Conservation (phyloP, 2,797 vertebrate genomes). For the Cottoperca gobio region DNA sequence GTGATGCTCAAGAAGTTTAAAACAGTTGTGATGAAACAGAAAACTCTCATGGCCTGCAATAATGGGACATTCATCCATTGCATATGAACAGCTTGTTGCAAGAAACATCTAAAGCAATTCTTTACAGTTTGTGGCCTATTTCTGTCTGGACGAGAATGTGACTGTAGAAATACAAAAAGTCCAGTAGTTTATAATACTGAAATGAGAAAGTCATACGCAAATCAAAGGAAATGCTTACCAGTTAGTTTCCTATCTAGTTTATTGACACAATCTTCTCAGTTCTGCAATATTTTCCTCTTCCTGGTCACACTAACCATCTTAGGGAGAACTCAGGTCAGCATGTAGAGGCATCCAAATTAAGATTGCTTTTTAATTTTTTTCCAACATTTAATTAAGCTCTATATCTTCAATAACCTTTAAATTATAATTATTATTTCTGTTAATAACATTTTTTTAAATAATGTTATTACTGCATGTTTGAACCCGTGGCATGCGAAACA, state of each 20-base stretch:
- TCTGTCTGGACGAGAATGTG: neutral
- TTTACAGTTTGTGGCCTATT: too few relatives aligned
- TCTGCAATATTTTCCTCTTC: neutral
- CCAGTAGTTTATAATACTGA: neutral
- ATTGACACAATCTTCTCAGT: neutral
- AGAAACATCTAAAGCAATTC: neutral
- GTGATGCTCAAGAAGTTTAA: neutral
- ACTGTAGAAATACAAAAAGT: neutral
- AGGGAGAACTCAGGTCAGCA: neutral
- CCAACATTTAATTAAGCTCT: neutral
- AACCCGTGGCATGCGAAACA: neutral
- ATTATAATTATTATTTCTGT: neutral
- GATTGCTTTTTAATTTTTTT: neutral
- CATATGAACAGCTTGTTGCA: neutral
- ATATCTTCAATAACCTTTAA: neutral
- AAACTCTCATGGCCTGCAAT: neutral
- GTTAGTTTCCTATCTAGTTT: neutral
- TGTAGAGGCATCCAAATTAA: neutral
- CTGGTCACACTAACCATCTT: neutral
- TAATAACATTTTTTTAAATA: too few relatives aligned
- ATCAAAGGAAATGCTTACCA: neutral
- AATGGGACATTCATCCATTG: neutral
- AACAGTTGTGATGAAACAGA: neutral
- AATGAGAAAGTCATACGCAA: neutral
- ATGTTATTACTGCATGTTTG: neutral